phyloP scores from a whole-genome alignment of 2,113 vertebrate species.

The Gymnorhina tibicen region DNA sequence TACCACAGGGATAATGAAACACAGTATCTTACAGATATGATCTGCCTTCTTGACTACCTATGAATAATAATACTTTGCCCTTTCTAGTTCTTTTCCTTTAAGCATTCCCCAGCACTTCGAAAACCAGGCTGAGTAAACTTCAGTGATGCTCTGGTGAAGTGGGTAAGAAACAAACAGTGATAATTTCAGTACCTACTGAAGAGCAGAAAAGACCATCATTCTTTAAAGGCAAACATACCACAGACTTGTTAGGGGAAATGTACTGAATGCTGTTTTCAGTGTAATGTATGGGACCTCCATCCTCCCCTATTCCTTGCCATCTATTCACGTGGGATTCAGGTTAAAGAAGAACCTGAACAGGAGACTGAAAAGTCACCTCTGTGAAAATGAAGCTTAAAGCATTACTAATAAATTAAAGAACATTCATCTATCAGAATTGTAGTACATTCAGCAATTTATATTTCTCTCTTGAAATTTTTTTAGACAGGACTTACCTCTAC shows the following conservation, averaged over 20 bases:
- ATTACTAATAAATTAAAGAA: background rate
- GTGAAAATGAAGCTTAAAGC: background rate
- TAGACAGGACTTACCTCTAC: background rate
- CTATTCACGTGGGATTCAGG: background rate
- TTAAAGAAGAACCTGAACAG: background rate
- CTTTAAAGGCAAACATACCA: background rate
- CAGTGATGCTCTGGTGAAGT: background rate
- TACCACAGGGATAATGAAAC: conserved; percentile 59
- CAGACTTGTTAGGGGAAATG: background rate
- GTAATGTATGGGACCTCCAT: background rate
- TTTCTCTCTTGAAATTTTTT: background rate
- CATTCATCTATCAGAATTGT: background rate
- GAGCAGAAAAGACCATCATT: background rate
- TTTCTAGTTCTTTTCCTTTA: conserved; percentile 40
- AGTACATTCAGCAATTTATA: background rate
- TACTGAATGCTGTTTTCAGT: background rate
- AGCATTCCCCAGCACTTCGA: conserved; percentile 23
- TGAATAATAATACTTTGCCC: conserved; percentile 53
- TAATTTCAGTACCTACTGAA: background rate
- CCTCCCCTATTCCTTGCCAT: background rate
- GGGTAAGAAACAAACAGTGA: background rate
- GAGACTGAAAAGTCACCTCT: background rate
- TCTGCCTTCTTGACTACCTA: conserved; percentile 24
- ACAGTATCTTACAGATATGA: conserved; percentile 28
- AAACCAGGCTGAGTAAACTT: conserved; percentile 25